Evolutionary conservation across 2,888 invertebrate species (phyloP).

Genomic region (Trachelus tabidus): DNA sequence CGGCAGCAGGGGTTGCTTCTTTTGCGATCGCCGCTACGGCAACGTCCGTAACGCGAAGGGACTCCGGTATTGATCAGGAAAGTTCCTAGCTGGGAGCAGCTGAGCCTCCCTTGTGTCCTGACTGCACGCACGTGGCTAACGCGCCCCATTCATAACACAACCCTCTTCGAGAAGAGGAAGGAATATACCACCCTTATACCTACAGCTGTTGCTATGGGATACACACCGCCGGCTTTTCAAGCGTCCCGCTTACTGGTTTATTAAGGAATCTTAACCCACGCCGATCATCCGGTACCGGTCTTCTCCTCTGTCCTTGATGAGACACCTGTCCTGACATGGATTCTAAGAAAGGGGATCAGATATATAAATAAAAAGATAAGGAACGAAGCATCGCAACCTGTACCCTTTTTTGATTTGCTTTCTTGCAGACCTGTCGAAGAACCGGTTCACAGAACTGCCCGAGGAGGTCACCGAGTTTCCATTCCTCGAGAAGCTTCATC

Average conservation of each 20-base stretch:
- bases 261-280: not conserved
- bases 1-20: not conserved
- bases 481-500: conserved; percentile 87
- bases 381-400: not conserved
- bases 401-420: not conserved
- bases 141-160: conserved; percentile 49
- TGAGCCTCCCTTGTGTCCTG: conserved; percentile 39
- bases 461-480: conserved; percentile 88
- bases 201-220: conserved; percentile 55
- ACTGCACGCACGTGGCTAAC: conserved; percentile 49
- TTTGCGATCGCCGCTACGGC: not conserved
- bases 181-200: conserved; percentile 25
- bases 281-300: not conserved
- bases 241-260: conserved; percentile 38
- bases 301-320: not conserved
- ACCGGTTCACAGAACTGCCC: conserved; percentile 90
- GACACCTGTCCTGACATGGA: not conserved
- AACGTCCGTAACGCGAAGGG: not conserved
- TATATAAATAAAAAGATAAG: not conserved
- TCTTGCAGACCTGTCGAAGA: conserved; percentile 84
- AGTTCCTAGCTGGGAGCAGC: conserved; percentile 39
- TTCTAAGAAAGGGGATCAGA: not conserved
- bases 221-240: conserved; percentile 35
- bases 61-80: conserved; percentile 46
- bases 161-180: conserved; percentile 21